Conservation (phyloP, 2,888 invertebrate genomes). For the Lomographa bimaculata region DNA sequence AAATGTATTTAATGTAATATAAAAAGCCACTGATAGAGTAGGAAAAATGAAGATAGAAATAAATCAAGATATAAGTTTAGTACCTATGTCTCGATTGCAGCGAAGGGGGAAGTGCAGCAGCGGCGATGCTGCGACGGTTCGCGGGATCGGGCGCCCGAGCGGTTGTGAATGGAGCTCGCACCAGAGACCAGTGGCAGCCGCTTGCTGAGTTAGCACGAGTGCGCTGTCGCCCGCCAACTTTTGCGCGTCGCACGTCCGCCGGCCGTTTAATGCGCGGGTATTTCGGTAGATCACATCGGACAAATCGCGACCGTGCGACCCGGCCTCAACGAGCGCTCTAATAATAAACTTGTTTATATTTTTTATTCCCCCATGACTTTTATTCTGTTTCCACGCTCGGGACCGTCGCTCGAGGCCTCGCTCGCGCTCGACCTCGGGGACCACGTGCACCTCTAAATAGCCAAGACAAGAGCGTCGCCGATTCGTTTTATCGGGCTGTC, state of each 20-base stretch:
- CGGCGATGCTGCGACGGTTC: slow-evolving; percentile 26
- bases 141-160: slow-evolving; percentile 17
- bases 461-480: slow-evolving; percentile 50
- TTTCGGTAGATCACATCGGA: slow-evolving; percentile 81
- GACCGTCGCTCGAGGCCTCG: slow-evolving; percentile 42
- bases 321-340: slow-evolving; percentile 79
- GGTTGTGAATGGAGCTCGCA: slow-evolving; percentile 25
- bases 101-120: slow-evolving; percentile 25
- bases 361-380: slow-evolving; percentile 72
- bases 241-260: slow-evolving; percentile 59
- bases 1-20: background rate
- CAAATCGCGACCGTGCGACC: slow-evolving; percentile 82
- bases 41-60: slow-evolving; percentile 6
- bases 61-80: slow-evolving; percentile 7
- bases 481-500: slow-evolving; percentile 48
- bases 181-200: slow-evolving; percentile 48
- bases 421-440: slow-evolving; percentile 61
- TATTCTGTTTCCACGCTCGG: slow-evolving; percentile 55
- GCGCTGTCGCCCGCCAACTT: slow-evolving; percentile 60
- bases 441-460: slow-evolving; percentile 79
- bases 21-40: background rate
- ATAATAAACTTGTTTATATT: slow-evolving; percentile 83
- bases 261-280: slow-evolving; percentile 74
- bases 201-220: slow-evolving; percentile 52
- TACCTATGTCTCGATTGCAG: slow-evolving; percentile 23